Conservation (phyloP, 2,797 vertebrate genomes). For the Sebastes elongatus region DNA sequence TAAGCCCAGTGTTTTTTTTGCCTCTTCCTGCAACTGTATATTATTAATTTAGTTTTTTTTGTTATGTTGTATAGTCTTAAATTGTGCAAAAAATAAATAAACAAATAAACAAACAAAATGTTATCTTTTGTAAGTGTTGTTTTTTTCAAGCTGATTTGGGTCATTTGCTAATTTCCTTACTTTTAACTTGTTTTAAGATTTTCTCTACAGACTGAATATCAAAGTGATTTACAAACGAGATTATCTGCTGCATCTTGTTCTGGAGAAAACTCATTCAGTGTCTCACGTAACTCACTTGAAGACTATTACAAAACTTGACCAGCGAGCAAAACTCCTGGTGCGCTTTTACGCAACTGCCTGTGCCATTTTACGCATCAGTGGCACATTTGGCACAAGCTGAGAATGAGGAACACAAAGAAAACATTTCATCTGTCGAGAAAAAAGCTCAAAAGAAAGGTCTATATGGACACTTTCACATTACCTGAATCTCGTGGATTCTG, state of each 20-base stretch:
- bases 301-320: background rate
- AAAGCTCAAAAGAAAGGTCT: background rate
- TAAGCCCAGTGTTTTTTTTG: too few relatives aligned
- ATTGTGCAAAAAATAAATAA: too few relatives aligned
- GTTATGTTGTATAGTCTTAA: too few relatives aligned
- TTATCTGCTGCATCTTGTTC: background rate
- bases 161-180: background rate
- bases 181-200: background rate
- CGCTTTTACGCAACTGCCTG: conserved; percentile 60
- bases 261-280: background rate
- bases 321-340: conserved; percentile 11
- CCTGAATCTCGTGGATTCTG: conserved; percentile 94
- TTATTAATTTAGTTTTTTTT: too few relatives aligned
- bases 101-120: too few relatives aligned
- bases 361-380: conserved; percentile 53
- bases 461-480: conserved; percentile 38
- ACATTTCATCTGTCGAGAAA: fast-evolving
- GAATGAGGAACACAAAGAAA: background rate
- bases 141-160: background rate
- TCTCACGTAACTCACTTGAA: background rate
- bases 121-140: background rate
- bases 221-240: background rate
- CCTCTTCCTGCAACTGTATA: too few relatives aligned
- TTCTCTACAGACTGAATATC: background rate
- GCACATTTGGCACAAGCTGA: background rate